phyloP scores from a whole-genome alignment of 2,797 vertebrate species.

The Pteropus rufus region DNA sequence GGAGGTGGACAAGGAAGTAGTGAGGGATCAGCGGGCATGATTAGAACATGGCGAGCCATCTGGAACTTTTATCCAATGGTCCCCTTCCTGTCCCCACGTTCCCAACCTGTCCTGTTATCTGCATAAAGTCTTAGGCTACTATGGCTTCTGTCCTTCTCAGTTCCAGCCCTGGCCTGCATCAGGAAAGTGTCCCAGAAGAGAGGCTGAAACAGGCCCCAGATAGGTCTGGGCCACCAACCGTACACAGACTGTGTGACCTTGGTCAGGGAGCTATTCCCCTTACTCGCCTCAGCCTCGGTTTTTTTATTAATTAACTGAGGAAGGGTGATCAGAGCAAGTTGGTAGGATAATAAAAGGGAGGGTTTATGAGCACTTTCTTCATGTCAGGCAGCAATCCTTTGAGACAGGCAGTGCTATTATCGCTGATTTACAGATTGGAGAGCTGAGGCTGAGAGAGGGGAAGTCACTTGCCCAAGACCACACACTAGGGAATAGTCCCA shows the following conservation, averaged over 20 bases:
- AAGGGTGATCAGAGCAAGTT: neutral
- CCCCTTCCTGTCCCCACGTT: fast-evolving
- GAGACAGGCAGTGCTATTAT: neutral
- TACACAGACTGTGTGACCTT: neutral
- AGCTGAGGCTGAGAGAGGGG: neutral
- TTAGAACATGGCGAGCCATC: neutral
- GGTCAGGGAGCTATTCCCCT: neutral
- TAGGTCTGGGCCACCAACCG: neutral
- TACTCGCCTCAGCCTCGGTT: neutral
- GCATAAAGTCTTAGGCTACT: neutral
- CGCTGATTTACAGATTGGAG: neutral
- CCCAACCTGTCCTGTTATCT: neutral
- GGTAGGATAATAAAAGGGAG: neutral
- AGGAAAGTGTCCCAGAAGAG: neutral
- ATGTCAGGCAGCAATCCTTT: neutral
- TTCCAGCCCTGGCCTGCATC: neutral
- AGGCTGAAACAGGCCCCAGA: neutral
- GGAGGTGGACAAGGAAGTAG: neutral
- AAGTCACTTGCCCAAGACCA: neutral
- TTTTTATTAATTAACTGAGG: neutral
- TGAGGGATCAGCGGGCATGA: neutral
- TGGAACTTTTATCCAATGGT: neutral
- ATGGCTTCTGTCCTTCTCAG: neutral
- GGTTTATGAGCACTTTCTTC: neutral
- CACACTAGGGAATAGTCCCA: neutral